phyloP scores from a whole-genome alignment of 2,113 vertebrate species.

The Capreolus pygargus region DNA sequence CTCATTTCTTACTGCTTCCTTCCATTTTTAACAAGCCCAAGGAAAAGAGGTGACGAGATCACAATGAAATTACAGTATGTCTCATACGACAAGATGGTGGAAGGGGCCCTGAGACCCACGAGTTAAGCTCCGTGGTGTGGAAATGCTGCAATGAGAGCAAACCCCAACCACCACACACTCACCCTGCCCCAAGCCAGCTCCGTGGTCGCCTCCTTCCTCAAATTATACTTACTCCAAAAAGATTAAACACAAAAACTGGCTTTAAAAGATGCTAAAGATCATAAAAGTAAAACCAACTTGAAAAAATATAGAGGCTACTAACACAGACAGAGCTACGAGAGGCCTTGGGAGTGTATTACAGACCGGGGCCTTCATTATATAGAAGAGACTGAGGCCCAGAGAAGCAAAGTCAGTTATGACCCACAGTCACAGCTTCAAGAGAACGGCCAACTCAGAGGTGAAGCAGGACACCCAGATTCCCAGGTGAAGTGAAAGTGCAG shows the following conservation, averaged over 20 bases:
- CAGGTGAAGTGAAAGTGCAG: neutral
- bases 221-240: constrained; percentile 43
- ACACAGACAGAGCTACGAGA: neutral
- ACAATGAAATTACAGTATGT: constrained; percentile 57
- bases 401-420: neutral
- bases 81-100: neutral
- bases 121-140: constrained; percentile 45
- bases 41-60: constrained; percentile 37
- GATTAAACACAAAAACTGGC: constrained; percentile 36
- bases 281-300: constrained; percentile 23
- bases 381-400: neutral
- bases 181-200: constrained; percentile 59
- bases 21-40: constrained; percentile 10
- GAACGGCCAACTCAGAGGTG: neutral
- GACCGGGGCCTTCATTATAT: neutral
- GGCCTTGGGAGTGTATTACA: neutral
- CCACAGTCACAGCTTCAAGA: neutral
- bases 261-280: neutral
- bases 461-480: neutral
- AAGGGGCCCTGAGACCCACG: constrained; percentile 39
- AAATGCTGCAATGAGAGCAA: constrained; percentile 59
- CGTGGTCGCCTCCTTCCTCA: constrained; percentile 42
- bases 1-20: neutral
- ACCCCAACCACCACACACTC: constrained; percentile 53
- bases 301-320: neutral